Percentiles rank a stretch among this genome's conserved stretches.
Evolutionary conservation across 30 jellyfish, hydroid and myxozoan species (phyloP).

Genomic region (Turritopsis dohrnii): DNA sequence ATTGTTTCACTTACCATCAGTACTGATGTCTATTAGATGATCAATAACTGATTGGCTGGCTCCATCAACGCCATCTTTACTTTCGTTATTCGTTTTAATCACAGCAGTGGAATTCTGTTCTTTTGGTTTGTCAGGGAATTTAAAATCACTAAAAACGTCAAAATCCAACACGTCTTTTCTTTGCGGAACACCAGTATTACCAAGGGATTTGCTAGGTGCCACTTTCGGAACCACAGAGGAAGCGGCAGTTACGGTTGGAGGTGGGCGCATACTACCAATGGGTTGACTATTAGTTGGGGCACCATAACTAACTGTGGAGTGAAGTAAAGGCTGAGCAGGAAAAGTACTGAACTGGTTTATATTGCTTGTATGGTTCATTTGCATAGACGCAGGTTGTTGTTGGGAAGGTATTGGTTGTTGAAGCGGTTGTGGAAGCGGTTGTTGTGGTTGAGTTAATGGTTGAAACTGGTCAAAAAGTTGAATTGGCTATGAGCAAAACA

Average conservation of each 20-base stretch:
- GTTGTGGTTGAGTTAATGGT: background rate
- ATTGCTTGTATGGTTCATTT: background rate
- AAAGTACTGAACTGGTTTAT: background rate
- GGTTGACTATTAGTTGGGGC: slow-evolving; percentile 2
- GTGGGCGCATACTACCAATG: slow-evolving; percentile 8
- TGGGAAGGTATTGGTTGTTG: slow-evolving; percentile 11
- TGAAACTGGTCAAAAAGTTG: background rate
- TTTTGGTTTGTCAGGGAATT: slow-evolving; percentile 10
- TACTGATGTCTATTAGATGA: slow-evolving; percentile 15
- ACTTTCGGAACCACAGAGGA: background rate
- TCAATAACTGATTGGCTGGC: slow-evolving; percentile 28
- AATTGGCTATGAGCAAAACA: background rate
- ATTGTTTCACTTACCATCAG: background rate
- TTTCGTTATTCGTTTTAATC: background rate
- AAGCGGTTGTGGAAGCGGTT: background rate
- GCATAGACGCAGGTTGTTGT: background rate
- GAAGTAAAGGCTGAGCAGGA: background rate
- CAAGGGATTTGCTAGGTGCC: background rate
- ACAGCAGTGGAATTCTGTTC: background rate
- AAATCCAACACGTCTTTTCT: slow-evolving; percentile 38
- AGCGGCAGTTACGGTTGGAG: background rate
- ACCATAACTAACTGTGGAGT: slow-evolving; percentile 10
- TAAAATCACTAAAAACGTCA: slow-evolving; percentile 50
- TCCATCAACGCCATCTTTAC: slow-evolving; percentile 7
- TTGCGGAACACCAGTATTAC: background rate